Evolutionary conservation across 2,113 vertebrate species (phyloP), one percentile per base, ranked within the genome.

Genomic region (Chaetorhynchus papuensis): DNA sequence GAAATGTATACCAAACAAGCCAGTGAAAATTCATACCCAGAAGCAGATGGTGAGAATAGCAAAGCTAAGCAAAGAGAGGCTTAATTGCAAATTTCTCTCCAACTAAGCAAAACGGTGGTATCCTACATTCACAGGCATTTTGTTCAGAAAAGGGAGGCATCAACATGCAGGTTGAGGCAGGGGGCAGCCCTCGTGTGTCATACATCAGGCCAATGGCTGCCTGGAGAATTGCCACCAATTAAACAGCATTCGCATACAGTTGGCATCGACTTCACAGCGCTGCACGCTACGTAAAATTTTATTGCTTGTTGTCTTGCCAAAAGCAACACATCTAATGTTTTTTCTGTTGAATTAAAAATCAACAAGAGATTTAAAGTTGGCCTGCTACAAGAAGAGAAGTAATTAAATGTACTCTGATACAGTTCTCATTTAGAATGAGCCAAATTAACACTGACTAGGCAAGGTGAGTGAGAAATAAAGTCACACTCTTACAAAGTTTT

Each of bases 41-140:
- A 97, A 96, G 93, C 95, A 97, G 96, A 96, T 97, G 96, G 96
- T 91, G 96, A 97, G 93, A 97, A 96, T 33, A 94, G 95, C 96
- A 93, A 94, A 96, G 93, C 95, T 93, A 97, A 97, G 95, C 96
- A 94, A 89, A 96, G 94, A 71, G 87, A 90, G 66, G 85, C 68
- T 96, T 95, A 95, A 95, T 88, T 93, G 87, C 71, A 91, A 94
- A 95, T 95, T 95, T 95, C 81, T 88, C 64, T 68, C 89, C 84
- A 95, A 53, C 83, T 85, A 94, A 94, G 94, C 84, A 96, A 93
- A 96, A 91, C 2, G 13, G 33, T 77, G 64, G 35, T 44, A 80
- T 87, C 78, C 78, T 33, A 85, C 53, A 84, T 89, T 85, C 87
- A 65, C 57, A 93, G 64, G 35, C 63, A 54, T 87, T 84, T 87